phyloP scores from a whole-genome alignment of 2,888 invertebrate species.

The Bedellia somnulentella region DNA sequence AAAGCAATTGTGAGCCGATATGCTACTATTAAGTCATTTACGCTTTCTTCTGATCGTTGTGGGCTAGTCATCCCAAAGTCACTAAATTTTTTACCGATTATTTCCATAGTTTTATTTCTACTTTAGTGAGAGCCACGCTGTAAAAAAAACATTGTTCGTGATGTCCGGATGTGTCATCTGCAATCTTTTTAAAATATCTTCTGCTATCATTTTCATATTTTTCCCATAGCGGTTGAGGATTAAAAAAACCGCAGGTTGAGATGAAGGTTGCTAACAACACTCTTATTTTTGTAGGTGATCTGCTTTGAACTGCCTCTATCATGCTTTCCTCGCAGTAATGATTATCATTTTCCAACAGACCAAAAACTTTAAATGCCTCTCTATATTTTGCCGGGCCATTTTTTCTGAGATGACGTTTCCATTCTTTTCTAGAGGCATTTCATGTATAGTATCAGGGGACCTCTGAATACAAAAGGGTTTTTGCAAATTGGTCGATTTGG shows the following conservation, averaged over 20 bases:
- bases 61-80: constrained; percentile 3
- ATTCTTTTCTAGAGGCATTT: no score
- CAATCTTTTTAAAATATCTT: constrained; percentile 5
- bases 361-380: constrained; percentile 12
- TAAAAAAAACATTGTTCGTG: neutral
- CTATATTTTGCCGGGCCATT: constrained; percentile 15
- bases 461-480: constrained; percentile 12
- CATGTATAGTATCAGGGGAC: constrained; percentile 10
- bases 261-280: constrained; percentile 6
- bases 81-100: neutral
- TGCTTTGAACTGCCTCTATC: constrained; percentile 11
- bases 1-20: no score
- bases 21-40: no score
- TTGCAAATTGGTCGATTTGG: constrained; percentile 12
- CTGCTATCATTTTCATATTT: constrained; percentile 3
- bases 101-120: neutral
- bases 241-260: constrained; percentile 6
- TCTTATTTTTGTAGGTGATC: constrained; percentile 1
- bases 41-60: constrained; percentile 2
- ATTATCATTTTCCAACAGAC: constrained; percentile 17
- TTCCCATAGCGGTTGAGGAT: constrained; percentile 8
- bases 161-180: no score
- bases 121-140: neutral
- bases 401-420: no score
- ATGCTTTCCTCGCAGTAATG: constrained; percentile 17